Conservation (phyloP, 2,797 vertebrate species). For the Falco columbarius region DNA sequence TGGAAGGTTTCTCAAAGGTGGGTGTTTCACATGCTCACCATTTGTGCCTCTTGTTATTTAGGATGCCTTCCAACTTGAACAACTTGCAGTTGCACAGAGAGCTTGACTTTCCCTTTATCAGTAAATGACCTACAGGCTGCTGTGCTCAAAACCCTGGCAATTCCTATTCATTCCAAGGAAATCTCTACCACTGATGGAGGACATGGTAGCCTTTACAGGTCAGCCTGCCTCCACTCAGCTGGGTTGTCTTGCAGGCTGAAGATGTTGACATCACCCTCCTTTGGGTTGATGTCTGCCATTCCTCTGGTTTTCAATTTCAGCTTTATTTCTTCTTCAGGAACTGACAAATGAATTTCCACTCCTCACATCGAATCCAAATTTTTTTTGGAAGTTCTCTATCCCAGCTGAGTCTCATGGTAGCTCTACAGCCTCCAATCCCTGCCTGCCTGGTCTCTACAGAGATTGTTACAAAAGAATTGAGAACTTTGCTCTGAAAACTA, state of each 20-base stretch:
- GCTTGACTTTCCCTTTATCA: neutral
- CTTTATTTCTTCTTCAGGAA: neutral
- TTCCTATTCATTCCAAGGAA: neutral
- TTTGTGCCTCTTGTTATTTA: neutral
- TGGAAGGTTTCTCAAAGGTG: neutral
- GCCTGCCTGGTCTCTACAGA: neutral
- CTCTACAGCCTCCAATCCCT: neutral
- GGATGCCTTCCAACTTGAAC: neutral
- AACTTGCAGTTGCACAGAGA: neutral
- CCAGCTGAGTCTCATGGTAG: neutral
- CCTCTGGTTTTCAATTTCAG: neutral
- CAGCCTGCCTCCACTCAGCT: neutral
- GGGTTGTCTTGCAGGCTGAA: neutral
- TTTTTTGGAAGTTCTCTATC: neutral
- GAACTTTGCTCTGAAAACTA: neutral
- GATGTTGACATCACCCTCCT: neutral
- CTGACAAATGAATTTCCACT: neutral
- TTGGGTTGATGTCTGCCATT: neutral
- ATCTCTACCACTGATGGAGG: neutral
- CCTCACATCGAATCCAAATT: neutral
- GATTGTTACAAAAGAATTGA: accelerated
- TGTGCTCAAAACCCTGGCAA: neutral
- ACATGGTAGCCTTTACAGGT: neutral
- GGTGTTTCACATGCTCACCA: neutral
- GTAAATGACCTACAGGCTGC: neutral